Percentiles rank a stretch among this genome's conserved stretches.
phyloP scores from a whole-genome alignment of 2,113 vertebrate genomes.

The Girardinichthys multiradiatus region DNA sequence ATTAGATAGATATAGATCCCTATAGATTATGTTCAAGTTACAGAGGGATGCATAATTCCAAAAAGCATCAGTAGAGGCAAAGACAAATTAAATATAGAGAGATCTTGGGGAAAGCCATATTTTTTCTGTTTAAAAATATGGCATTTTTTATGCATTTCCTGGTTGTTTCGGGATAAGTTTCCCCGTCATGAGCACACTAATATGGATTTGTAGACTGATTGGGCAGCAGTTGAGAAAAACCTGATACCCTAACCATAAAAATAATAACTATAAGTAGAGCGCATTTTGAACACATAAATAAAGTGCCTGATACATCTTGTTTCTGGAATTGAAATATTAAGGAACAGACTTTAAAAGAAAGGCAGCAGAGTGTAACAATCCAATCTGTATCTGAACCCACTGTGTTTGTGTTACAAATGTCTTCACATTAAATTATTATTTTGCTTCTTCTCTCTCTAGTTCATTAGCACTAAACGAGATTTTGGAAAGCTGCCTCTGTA shows the following conservation, averaged over 20 bases:
- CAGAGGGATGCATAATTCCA: not conserved
- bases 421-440: not conserved
- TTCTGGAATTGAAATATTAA: slow-evolving; percentile 1
- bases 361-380: not conserved
- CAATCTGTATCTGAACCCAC: not conserved
- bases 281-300: not conserved
- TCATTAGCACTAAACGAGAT: slow-evolving; percentile 4
- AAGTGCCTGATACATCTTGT: not conserved
- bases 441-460: not conserved
- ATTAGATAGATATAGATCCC: no score
- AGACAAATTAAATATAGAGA: no score
- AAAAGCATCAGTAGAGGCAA: not conserved
- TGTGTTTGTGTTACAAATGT: slow-evolving; percentile 8
- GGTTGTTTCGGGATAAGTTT: no score
- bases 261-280: not conserved
- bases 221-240: not conserved
- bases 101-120: not conserved
- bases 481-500: slow-evolving; percentile 5
- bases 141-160: not conserved
- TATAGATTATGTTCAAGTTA: slow-evolving; percentile 11
- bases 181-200: not conserved
- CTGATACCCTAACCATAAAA: not conserved
- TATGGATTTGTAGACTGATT: not conserved
- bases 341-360: not conserved
- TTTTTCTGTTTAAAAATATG: not conserved